These are phyloP conservation scores for Zaprionus vittiger DNA, from an alignment of 1,140 invertebrate genomes.

Conservation along the genomic window DNA sequence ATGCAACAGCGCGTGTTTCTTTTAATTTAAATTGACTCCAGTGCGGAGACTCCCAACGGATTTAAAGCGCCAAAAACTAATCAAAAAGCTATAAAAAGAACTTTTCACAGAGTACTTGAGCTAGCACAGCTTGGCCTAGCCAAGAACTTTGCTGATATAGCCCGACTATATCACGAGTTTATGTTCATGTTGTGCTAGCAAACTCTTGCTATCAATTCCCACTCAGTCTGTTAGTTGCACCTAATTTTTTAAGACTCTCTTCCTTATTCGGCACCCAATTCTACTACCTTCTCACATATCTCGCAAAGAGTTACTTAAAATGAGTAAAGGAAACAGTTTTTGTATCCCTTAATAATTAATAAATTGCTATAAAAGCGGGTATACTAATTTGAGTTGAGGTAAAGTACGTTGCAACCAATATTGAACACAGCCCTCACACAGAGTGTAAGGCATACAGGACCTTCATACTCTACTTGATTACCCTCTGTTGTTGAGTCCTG, in stretches of 20 bases:
- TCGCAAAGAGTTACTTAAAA: no score
- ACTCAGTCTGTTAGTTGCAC: neutral
- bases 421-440: no score
- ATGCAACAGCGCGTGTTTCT: slow-evolving; percentile 61
- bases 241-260: neutral
- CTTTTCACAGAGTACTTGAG: slow-evolving; percentile 31
- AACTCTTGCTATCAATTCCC: neutral
- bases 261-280: no score
- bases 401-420: no score
- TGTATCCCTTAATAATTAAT: no score
- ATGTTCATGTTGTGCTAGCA: neutral
- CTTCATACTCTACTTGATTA: no score
- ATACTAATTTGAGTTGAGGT: no score
- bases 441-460: no score
- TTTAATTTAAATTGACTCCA: slow-evolving; percentile 81
- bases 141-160: neutral
- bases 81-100: slow-evolving; percentile 81
- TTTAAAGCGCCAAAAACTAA: slow-evolving; percentile 67
- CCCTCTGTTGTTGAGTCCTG: no score
- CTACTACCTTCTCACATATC: no score
- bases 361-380: no score
- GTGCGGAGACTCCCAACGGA: slow-evolving; percentile 44
- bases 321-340: no score
- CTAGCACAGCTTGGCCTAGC: neutral
- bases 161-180: neutral